Evolutionary conservation across 2,888 invertebrate species (phyloP), one percentile per base, ranked within the genome.

Genomic region (Folsomia manolachei): DNA sequence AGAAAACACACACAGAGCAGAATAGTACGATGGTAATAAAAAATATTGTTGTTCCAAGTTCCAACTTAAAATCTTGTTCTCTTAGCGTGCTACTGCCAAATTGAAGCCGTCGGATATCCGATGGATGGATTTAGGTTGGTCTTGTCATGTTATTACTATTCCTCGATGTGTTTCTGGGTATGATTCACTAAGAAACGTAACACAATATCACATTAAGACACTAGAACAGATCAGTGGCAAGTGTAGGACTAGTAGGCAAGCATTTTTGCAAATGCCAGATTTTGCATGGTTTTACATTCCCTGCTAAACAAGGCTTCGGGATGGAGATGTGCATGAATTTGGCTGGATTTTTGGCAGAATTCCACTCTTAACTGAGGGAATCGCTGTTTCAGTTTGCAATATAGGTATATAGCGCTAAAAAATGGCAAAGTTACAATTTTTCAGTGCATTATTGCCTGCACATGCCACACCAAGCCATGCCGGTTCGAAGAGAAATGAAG

Each of bases 261-360:
- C 18, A 56, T 19, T 56, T 56, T 56, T 56, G 56, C 56, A 56
- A 56, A 56, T 56, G 56, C 56, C 56, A 56, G 56, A 56, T 56
- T 56, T 56, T 56, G 56, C 56, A 56, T 56, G 56, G 11, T 14
- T 56, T 56, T 56, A 56, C 11, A 19, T 56, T 56, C 18, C 56
- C 19, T 56, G 7, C 56, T 18, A 51, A 51, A 11, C 51, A 9
- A 9, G 51, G 51, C 56, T 56, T 56, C 14, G 39, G 56, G 56
- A 39, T 39, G 39, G 14, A 39, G 39, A 39, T 39, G 14, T 39
- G 39, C 39, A 39, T 39, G 39, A 7, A 19, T 14, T 51, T 51
- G n/a, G 56, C 56, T 56, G 7, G 56, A 56, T 14, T 56, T 7
- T 56, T 56, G 56, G 56, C 56, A 56, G 19, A n/a, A 4, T 19